Evolutionary conservation across 2,797 vertebrate species (phyloP), one percentile per base, ranked within the genome.

Genomic region (Cossypha polioptera): DNA sequence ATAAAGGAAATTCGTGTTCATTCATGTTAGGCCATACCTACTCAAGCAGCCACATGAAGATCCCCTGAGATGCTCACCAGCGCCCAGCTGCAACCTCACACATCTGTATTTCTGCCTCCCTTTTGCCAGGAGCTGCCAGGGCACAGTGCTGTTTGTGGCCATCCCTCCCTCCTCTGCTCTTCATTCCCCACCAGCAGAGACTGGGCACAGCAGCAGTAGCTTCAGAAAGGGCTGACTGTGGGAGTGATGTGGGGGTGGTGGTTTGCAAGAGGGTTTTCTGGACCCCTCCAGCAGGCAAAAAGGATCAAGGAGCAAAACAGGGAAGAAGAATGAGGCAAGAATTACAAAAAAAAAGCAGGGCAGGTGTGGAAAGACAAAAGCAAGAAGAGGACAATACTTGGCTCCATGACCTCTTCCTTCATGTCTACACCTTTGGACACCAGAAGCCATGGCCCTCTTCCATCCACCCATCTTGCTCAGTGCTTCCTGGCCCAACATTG

Each of bases 391-490:
- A 77, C 29, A 92, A 29, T 4, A 7, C 73, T 29, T 47, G 47
- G 22, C 33, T 29, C 85, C 19, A 1, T 66, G 38, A 59, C 4
- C 42, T 92, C 25, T 75, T 45, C 54, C 45, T 66, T 58, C 10
- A 55, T 85, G 66, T 72, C 54, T 45, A 55, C 7, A 16, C 21
- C 8, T 66, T 54, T 2, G 2, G 8, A 45, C 17, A 38, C 12
- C 47, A 69, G 71, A 78, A 92, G 25, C 18, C 36, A 12, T 4
- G 10, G 40, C 22, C 13, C 28, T 25, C 20, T 43, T 83, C 26
- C 38, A 47, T n/a, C 42, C n/a, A 45, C 33, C 31, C 1, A 1
- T 36, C 18, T 16, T 1, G 3, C 21, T 17, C 25, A 1, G 14
- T 14, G n/a, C 62, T 78, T 57, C n/a, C 54, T 65, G 62, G 50